Evolutionary conservation across 2,113 vertebrate genomes (phyloP).

Genomic region (Ctenomys sociabilis): DNA sequence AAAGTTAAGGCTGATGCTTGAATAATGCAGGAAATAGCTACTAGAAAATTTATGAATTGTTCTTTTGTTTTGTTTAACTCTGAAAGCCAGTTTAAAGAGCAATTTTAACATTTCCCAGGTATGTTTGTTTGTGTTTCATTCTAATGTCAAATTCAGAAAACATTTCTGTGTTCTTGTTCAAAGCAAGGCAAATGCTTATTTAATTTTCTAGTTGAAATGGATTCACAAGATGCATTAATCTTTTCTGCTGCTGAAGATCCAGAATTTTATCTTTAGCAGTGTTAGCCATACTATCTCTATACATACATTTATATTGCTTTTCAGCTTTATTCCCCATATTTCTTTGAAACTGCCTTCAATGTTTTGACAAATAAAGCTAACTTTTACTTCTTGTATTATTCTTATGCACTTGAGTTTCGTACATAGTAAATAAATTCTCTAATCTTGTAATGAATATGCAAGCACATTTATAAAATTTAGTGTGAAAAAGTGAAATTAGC

Average conservation of each 20-base stretch:
- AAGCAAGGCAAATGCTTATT: neutral
- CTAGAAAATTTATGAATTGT: neutral
- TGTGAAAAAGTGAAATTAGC: slow-evolving; percentile 61
- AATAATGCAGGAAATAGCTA: neutral
- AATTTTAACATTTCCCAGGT: slow-evolving; percentile 13
- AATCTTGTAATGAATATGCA: slow-evolving; percentile 54
- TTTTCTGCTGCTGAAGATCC: neutral
- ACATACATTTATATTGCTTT: neutral
- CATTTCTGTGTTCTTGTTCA: slow-evolving; percentile 56
- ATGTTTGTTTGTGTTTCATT: slow-evolving; percentile 55
- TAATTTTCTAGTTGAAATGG: slow-evolving; percentile 22
- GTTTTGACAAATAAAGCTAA: neutral
- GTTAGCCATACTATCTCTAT: neutral
- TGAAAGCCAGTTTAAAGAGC: slow-evolving; percentile 12
- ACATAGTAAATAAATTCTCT: slow-evolving; percentile 12
- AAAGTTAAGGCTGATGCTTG: slow-evolving; percentile 25
- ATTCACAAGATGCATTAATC: neutral
- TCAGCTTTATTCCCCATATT: neutral
- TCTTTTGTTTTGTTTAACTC: slow-evolving; percentile 8
- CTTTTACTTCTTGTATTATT: neutral
- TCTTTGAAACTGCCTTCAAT: neutral
- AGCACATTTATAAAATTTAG: slow-evolving; percentile 27
- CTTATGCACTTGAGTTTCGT: neutral
- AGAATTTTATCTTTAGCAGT: neutral
- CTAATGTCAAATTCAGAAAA: slow-evolving; percentile 17